These are phyloP conservation scores for Bujurquina vittata DNA, from an alignment of 2,113 vertebrate genomes.

Conservation along the genomic window DNA sequence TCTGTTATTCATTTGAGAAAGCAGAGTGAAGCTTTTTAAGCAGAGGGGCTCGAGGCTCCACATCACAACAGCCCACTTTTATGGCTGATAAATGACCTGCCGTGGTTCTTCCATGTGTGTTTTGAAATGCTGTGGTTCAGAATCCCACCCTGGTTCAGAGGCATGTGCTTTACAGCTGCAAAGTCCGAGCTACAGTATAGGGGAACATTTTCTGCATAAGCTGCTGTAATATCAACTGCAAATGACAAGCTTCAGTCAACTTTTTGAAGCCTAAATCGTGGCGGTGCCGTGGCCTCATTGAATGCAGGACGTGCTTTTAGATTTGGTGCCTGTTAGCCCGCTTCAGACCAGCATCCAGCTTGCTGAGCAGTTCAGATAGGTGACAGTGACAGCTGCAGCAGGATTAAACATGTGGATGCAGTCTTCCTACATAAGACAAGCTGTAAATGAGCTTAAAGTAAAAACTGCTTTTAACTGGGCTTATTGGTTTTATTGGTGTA, in stretches of 20 bases:
- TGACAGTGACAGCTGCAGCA: background rate
- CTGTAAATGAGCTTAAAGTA: background rate
- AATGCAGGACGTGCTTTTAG: background rate
- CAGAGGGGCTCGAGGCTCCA: conserved; percentile 6
- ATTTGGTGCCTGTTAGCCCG: background rate
- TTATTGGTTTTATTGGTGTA: too few relatives aligned
- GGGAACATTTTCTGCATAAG: background rate
- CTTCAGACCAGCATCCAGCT: accelerated
- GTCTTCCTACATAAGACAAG: background rate
- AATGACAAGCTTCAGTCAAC: conserved; percentile 7
- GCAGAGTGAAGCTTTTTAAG: conserved; percentile 14
- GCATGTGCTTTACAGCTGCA: conserved; percentile 44
- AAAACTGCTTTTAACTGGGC: too few relatives aligned
- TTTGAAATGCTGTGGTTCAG: conserved; percentile 21
- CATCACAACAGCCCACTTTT: conserved; percentile 40
- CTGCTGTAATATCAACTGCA: conserved; percentile 10
- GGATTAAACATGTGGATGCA: too few relatives aligned
- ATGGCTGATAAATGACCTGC: conserved; percentile 42
- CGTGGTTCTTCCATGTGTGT: conserved; percentile 37
- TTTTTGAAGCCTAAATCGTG: background rate
- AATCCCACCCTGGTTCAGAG: conserved; percentile 24
- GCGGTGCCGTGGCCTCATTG: background rate
- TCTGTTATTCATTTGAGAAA: conserved; percentile 47
- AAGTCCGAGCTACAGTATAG: background rate
- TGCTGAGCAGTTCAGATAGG: accelerated